These are phyloP conservation scores for Coracias cyanogaster DNA, from an alignment of 2,797 vertebrate genomes.

Conservation along the genomic window DNA sequence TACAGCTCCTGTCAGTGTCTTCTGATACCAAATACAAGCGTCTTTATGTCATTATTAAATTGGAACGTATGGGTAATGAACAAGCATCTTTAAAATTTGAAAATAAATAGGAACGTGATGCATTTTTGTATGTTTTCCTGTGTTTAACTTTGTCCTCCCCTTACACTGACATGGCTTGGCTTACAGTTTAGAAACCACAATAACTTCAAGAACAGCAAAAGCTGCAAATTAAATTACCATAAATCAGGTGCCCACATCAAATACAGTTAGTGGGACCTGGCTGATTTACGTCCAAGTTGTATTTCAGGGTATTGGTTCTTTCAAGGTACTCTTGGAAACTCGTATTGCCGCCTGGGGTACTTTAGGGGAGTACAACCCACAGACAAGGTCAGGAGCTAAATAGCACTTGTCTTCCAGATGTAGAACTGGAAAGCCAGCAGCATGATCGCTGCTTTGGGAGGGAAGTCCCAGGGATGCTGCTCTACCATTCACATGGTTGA, in stretches of 20 bases:
- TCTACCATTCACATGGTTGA: neutral
- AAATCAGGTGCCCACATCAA: neutral
- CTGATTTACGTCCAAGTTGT: neutral
- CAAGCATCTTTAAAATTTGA: neutral
- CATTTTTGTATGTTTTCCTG: neutral
- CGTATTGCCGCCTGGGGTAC: accelerated
- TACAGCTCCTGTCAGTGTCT: neutral
- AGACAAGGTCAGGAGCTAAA: neutral
- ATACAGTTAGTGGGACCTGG: neutral
- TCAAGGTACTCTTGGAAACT: neutral
- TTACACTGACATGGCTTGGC: neutral
- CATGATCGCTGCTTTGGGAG: accelerated
- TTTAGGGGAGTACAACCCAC: neutral
- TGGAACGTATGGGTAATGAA: neutral
- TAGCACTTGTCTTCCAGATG: neutral
- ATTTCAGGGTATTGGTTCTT: neutral
- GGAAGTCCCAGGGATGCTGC: neutral
- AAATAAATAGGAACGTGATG: neutral
- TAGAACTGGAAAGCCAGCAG: neutral
- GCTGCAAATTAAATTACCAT: neutral
- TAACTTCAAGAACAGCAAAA: neutral
- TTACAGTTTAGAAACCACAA: neutral
- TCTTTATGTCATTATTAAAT: neutral
- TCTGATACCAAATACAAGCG: neutral
- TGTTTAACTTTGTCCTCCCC: neutral